Conservation (phyloP, 2,797 vertebrate genomes). For the Tapera naevia region DNA sequence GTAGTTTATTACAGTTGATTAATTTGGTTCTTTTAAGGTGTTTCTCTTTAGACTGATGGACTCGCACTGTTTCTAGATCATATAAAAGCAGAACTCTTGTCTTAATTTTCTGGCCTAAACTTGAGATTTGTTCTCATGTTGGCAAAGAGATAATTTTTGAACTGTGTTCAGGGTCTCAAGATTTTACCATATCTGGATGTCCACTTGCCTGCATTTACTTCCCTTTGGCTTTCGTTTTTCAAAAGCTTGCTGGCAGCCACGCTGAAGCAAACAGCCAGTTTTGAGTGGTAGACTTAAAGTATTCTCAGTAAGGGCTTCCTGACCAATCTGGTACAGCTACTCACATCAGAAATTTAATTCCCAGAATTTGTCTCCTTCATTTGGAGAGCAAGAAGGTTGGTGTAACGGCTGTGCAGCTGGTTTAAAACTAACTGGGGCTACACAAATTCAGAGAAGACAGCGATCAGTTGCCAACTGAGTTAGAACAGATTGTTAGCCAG, state of each 20-base stretch:
- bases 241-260: background rate
- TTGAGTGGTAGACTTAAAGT: background rate
- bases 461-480: background rate
- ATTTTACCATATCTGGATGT: slow-evolving; percentile 50
- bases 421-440: background rate
- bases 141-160: slow-evolving; percentile 27
- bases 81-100: background rate
- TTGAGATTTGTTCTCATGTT: background rate
- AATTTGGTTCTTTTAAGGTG: background rate
- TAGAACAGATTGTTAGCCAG: background rate
- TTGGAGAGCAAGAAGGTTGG: background rate
- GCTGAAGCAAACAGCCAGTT: background rate
- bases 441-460: background rate
- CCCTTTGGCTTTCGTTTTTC: background rate
- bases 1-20: background rate
- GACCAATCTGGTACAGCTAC: rapidly evolving
- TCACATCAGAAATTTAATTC: background rate
- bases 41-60: background rate
- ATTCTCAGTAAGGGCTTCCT: background rate
- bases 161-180: background rate
- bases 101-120: background rate
- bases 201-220: background rate
- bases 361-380: background rate
- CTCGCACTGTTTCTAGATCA: background rate
- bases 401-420: background rate